Evolutionary conservation across 2,888 invertebrate genomes (phyloP).

Genomic region (Acleris literana): DNA sequence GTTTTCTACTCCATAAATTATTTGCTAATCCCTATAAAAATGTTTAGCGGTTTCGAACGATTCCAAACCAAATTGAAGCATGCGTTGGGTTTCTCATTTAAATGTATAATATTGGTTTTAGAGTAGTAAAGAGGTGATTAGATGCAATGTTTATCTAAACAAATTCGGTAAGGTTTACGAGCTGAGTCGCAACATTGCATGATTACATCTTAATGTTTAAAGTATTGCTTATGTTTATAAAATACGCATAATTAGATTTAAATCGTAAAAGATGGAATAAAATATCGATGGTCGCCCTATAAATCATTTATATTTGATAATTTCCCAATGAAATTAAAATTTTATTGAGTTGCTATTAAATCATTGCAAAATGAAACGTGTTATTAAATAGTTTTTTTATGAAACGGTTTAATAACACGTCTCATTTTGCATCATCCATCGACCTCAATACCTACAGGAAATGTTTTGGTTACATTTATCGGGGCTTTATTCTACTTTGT

Average conservation of each 20-base stretch:
- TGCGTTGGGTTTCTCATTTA: conserved; percentile 49
- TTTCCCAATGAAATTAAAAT: conserved; percentile 20
- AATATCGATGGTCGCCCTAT: conserved; percentile 8
- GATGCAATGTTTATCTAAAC: conserved; percentile 60
- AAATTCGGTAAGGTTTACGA: conserved; percentile 45
- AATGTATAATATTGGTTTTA: conserved; percentile 61
- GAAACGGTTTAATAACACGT: too few species aligned
- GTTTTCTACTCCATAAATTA: neutral
- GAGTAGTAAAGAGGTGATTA: conserved; percentile 57
- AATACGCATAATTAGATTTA: conserved; percentile 26
- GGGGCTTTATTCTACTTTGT: too few species aligned
- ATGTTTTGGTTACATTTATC: too few species aligned
- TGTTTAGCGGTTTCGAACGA: neutral
- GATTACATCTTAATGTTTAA: conserved; percentile 34
- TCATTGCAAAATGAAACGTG: conserved; percentile 11
- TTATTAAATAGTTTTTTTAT: too few species aligned
- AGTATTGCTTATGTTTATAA: conserved; percentile 28
- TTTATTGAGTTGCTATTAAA: conserved; percentile 6
- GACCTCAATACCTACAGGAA: too few species aligned
- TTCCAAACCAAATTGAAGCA: neutral
- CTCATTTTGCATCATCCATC: too few species aligned
- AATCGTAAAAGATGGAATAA: conserved; percentile 24
- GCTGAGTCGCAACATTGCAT: conserved; percentile 25
- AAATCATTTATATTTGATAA: conserved; percentile 20
- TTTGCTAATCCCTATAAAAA: conserved; percentile 4